Percentiles rank a stretch among this genome's conserved stretches.
phyloP scores from a whole-genome alignment of 2,888 invertebrate genomes.

The Nomada ruficornis region DNA sequence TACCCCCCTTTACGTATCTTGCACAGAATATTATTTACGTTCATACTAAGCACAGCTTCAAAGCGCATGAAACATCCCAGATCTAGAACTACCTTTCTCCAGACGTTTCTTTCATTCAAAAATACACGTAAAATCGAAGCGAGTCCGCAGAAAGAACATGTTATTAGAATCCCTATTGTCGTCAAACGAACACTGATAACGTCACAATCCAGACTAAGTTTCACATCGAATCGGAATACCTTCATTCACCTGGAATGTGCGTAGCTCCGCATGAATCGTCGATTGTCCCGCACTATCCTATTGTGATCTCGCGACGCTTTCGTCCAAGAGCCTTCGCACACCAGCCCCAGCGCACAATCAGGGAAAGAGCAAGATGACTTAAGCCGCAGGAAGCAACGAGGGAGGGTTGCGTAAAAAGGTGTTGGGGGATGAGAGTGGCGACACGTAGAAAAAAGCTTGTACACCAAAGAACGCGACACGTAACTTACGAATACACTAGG shows the following conservation, averaged over 20 bases:
- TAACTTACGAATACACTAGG: slow-evolving; percentile 40
- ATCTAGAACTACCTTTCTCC: too few relatives aligned
- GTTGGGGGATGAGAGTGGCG: slow-evolving; percentile 43
- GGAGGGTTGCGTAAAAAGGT: slow-evolving; percentile 45
- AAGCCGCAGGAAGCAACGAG: neutral
- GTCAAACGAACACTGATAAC: slow-evolving; percentile 17
- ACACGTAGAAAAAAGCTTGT: slow-evolving; percentile 23
- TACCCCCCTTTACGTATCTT: too few relatives aligned
- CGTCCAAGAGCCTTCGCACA: slow-evolving; percentile 49
- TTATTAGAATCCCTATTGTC: neutral
- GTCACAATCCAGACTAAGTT: slow-evolving; percentile 46
- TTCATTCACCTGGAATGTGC: slow-evolving; percentile 7
- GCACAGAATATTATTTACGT: too few relatives aligned
- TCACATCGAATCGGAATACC: slow-evolving; percentile 16
- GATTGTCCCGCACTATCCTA: slow-evolving; percentile 56
- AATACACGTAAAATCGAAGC: too few relatives aligned
- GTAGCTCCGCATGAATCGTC: slow-evolving; percentile 36
- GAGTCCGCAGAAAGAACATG: neutral
- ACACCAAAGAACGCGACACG: slow-evolving; percentile 46
- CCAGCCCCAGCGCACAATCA: slow-evolving; percentile 56
- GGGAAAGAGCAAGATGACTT: slow-evolving; percentile 51
- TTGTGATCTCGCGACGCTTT: slow-evolving; percentile 57
- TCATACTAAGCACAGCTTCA: too few relatives aligned
- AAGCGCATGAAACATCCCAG: too few relatives aligned
- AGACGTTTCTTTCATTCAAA: neutral